phyloP scores from a whole-genome alignment of 1,140 invertebrate species.

The Liolophura sinensis region DNA sequence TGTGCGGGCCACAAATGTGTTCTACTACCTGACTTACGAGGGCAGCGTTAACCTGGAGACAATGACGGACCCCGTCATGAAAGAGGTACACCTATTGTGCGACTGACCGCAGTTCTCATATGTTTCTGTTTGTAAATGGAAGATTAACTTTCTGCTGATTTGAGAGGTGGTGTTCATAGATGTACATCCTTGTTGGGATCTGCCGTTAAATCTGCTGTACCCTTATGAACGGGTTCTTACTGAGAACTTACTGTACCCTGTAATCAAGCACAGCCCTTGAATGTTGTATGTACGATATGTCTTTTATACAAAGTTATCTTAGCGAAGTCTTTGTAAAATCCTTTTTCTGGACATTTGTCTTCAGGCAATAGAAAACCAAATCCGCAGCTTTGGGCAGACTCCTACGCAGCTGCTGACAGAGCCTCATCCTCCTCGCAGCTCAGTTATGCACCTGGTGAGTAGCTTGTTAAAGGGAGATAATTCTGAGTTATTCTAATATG shows the following conservation, averaged over 20 bases:
- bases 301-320: too few relatives aligned
- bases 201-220: too few relatives aligned
- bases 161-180: too few relatives aligned
- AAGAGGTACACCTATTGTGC: constrained; percentile 64
- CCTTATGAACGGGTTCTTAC: too few relatives aligned
- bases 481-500: too few relatives aligned
- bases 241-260: too few relatives aligned
- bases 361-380: constrained; percentile 95
- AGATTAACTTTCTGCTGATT: too few relatives aligned
- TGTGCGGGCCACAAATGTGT: constrained; percentile 94
- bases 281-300: too few relatives aligned
- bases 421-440: constrained; percentile 95
- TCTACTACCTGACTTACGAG: constrained; percentile 99
- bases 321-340: constrained; percentile 8
- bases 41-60: constrained; percentile 92
- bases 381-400: constrained; percentile 97
- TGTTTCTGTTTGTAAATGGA: too few relatives aligned
- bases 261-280: too few relatives aligned
- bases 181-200: too few relatives aligned
- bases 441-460: constrained; percentile 94
- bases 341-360: constrained; percentile 34
- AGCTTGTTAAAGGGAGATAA: not conserved
- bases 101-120: too few relatives aligned
- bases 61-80: constrained; percentile 88
- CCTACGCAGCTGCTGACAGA: constrained; percentile 96